phyloP scores from a whole-genome alignment of 2,888 invertebrate species.

The Mythimna pallens region DNA sequence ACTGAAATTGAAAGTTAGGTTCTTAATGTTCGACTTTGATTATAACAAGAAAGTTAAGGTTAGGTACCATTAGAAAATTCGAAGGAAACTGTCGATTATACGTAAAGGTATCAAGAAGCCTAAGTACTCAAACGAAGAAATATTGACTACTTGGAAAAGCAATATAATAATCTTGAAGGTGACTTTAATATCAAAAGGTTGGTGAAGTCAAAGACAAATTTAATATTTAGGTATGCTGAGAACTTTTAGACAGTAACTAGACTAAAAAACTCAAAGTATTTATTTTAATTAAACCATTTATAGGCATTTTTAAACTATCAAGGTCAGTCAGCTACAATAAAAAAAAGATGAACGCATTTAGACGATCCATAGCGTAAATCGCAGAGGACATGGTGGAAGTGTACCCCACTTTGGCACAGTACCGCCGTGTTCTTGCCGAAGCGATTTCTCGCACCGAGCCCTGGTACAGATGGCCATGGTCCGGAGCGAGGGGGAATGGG shows the following conservation, averaged over 20 bases:
- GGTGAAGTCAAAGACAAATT: not conserved
- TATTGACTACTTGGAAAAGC: not conserved
- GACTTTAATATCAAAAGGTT: not conserved
- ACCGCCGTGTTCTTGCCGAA: too few relatives aligned
- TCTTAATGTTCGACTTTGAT: not conserved
- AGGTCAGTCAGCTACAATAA: too few relatives aligned
- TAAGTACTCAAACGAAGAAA: not conserved
- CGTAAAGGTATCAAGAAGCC: not conserved
- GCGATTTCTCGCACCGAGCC: too few relatives aligned
- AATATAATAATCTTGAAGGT: not conserved
- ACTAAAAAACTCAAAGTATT: not conserved
- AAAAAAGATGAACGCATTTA: too few relatives aligned
- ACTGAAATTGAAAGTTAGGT: not conserved
- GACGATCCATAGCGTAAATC: too few relatives aligned
- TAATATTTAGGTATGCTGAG: not conserved
- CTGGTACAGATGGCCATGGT: too few relatives aligned
- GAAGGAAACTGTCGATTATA: not conserved
- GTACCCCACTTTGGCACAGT: too few relatives aligned
- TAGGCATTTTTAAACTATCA: too few relatives aligned
- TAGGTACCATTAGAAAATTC: not conserved
- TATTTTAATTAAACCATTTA: too few relatives aligned
- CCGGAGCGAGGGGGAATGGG: too few relatives aligned
- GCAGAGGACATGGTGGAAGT: too few relatives aligned
- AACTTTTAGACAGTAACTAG: not conserved
- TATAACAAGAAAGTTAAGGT: constrained; percentile 5